Percentiles rank a stretch among this genome's conserved stretches.
Conservation (phyloP, 2,113 vertebrate species). For the Onychostruthus taczanowskii region DNA sequence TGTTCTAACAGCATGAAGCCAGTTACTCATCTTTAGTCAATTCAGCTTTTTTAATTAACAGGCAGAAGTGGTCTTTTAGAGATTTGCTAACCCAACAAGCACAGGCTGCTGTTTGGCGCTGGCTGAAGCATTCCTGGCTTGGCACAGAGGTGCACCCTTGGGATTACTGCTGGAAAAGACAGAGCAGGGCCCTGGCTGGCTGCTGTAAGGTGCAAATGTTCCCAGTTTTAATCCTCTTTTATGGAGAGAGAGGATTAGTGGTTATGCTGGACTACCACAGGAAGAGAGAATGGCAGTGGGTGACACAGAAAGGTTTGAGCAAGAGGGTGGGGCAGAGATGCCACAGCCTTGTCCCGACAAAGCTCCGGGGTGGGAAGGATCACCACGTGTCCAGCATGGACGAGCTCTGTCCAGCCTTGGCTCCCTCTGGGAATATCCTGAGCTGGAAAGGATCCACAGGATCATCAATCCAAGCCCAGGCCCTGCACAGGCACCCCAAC, state of each 20-base stretch:
- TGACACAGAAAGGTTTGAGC: rapidly evolving
- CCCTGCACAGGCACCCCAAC: background rate
- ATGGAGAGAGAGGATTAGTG: background rate
- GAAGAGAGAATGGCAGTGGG: background rate
- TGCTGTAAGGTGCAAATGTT: background rate
- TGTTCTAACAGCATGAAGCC: rapidly evolving
- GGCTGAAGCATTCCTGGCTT: background rate
- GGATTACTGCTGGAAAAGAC: background rate
- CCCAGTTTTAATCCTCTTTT: constrained; percentile 30
- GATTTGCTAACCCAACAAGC: background rate
- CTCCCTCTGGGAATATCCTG: background rate
- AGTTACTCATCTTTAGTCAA: background rate
- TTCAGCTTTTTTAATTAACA: background rate
- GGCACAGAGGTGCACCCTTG: background rate
- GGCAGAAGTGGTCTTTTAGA: background rate
- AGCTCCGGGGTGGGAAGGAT: background rate
- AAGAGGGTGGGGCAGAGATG: background rate
- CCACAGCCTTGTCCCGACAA: rapidly evolving
- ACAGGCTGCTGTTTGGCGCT: background rate
- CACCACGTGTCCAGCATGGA: rapidly evolving
- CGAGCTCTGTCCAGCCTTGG: background rate
- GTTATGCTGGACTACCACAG: background rate
- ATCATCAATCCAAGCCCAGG: rapidly evolving
- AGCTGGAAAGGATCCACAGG: background rate
- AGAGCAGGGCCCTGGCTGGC: background rate